Base-by-base conservation (phyloP, 2,888 invertebrate genomes). In the Desoria tigrina region DNA sequence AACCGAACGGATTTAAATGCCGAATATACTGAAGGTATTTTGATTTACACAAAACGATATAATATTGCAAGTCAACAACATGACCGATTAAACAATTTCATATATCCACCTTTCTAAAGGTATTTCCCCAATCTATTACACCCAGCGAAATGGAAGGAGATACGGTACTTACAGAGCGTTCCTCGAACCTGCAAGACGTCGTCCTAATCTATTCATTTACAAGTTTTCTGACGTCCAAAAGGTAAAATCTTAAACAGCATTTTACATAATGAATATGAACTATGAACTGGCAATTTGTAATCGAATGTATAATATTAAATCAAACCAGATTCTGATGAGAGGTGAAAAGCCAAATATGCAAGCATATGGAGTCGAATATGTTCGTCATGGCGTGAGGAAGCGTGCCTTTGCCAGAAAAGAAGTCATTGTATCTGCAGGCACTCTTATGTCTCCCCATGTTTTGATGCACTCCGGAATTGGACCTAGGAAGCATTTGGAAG, bases 391-490 rank as follows among this genome's bases (percentile, higher is more conserved):
- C 18, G 53, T 54, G 0, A 58, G 50, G 21, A 73, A 69, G 42
- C 50, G 60, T 21, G 76, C 72, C 0, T 70, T 65, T 54, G 76
- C 74, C 16, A 71, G 53, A 16, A 71, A 71, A 28, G 73, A 74
- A 68, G 71, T 74, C 11, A 73, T 74, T 51, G 28, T 74, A 9
- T 68, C 68, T 57, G 72, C 69, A 18, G 74, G 74, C 49, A 58
- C 72, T 1, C 55, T 72, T 18, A 68, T 62, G 50, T 70, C 68
- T 2, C 73, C 74, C 7, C 66, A 73, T 27, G 28, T 74, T 16
- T 51, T 74, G 6, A 71, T 74, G 71, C 61, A 72, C 23, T 72
- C 71, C n/a, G 75, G 75, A 16, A 71, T 75, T 37, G 75, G 75
- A 53, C 67, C 68, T 4, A 60, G 62, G 26, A 57, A 68, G 14